These are phyloP conservation scores for Crotalus viridis DNA, from an alignment of 2,113 vertebrate species.

Conservation along the genomic window DNA sequence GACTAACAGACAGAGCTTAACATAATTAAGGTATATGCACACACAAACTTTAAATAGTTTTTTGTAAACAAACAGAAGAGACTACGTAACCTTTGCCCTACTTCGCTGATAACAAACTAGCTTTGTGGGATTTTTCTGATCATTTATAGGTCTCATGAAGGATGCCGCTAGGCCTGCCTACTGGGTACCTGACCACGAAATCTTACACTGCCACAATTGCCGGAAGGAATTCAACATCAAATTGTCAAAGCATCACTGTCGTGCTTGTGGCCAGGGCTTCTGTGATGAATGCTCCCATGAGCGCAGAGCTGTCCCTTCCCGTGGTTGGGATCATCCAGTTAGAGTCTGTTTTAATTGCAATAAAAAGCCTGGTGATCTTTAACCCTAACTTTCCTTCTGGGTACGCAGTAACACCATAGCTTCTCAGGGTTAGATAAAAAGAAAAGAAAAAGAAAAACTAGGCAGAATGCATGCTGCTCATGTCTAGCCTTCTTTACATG, in stretches of 20 bases:
- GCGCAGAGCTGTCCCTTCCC: slow-evolving; percentile 88
- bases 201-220: slow-evolving; percentile 88
- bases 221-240: slow-evolving; percentile 89
- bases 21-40: neutral
- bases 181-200: slow-evolving; percentile 98
- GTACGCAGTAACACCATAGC: slow-evolving; percentile 74
- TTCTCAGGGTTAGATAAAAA: slow-evolving; percentile 81
- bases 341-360: slow-evolving; percentile 90
- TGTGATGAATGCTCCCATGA: slow-evolving; percentile 91
- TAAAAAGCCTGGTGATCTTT: slow-evolving; percentile 96
- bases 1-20: neutral
- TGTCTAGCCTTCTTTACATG: slow-evolving; percentile 55
- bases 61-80: fast-evolving
- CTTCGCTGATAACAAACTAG: neutral
- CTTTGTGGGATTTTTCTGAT: neutral
- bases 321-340: slow-evolving; percentile 97
- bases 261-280: slow-evolving; percentile 95
- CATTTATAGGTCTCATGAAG: slow-evolving; percentile 85
- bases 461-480: slow-evolving; percentile 67
- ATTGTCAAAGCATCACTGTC: slow-evolving; percentile 96
- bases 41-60: neutral
- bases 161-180: slow-evolving; percentile 93
- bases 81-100: neutral
- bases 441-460: slow-evolving; percentile 32
- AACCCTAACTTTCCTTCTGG: slow-evolving; percentile 71